These are phyloP conservation scores for Mythimna loreyi DNA, from an alignment of 2,888 invertebrate species.

Conservation along the genomic window DNA sequence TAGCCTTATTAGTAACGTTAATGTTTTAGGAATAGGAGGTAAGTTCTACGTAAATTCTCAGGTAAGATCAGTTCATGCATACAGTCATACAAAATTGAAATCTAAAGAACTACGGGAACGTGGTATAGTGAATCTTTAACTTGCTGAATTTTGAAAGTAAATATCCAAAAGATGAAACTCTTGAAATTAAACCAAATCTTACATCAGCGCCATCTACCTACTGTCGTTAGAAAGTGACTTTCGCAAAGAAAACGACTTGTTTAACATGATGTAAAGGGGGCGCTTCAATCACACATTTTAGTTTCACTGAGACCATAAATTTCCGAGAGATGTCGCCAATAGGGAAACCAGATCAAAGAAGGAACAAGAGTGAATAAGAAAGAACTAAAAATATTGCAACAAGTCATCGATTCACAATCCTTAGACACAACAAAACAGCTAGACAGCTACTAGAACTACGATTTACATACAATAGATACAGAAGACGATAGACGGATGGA, in stretches of 20 bases:
- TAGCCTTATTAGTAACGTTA: constrained; percentile 26
- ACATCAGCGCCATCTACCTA: constrained; percentile 37
- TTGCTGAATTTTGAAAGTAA: constrained; percentile 1
- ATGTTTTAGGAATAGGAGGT: constrained; percentile 36
- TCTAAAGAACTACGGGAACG: constrained; percentile 66
- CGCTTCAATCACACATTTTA: no score
- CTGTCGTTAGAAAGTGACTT: background rate
- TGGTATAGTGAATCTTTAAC: constrained; percentile 64
- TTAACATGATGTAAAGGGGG: background rate
- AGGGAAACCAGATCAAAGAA: no score
- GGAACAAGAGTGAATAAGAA: no score
- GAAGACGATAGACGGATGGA: constrained; percentile 91
- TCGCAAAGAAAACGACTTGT: background rate
- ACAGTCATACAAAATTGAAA: constrained; percentile 66
- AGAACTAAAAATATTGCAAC: background rate
- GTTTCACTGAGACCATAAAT: background rate
- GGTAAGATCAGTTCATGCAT: constrained; percentile 61
- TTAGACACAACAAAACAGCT: constrained; percentile 75
- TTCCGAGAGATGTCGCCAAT: constrained; percentile 41
- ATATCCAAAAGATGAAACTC: background rate
- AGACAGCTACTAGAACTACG: constrained; percentile 84
- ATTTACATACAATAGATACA: constrained; percentile 88
- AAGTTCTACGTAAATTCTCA: constrained; percentile 41
- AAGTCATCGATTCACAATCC: constrained; percentile 69
- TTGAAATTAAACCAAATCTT: background rate